A percentile compares a stretch with the other conserved stretches of the same genome.
Evolutionary conservation across 2,113 vertebrate genomes (phyloP).

Genomic region (Oreochromis aureus): DNA sequence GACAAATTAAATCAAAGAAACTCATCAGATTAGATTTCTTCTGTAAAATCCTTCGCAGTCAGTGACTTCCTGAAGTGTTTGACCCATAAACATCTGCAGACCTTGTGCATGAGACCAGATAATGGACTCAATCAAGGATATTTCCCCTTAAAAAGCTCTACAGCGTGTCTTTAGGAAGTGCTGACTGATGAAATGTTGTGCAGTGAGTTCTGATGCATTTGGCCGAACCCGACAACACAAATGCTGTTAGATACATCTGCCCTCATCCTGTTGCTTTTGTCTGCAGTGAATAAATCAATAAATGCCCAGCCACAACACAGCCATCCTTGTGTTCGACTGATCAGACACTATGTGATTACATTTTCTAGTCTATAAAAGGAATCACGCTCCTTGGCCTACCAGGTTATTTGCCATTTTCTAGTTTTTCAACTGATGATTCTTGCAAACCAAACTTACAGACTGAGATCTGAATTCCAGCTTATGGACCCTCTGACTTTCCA

Average conservation of each 20-base stretch:
- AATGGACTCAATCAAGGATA: neutral
- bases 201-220: neutral
- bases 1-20: neutral
- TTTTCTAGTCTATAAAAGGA: neutral
- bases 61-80: neutral
- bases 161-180: neutral
- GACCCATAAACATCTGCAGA: neutral
- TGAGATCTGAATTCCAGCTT: neutral
- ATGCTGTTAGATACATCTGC: neutral
- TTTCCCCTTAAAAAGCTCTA: neutral
- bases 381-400: neutral
- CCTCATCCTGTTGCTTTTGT: neutral
- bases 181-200: neutral
- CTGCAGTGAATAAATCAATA: neutral
- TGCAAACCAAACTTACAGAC: neutral
- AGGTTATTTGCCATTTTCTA: neutral
- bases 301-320: neutral
- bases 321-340: neutral
- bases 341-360: neutral
- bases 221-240: neutral
- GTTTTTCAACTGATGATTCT: neutral
- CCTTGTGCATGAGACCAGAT: neutral
- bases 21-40: neutral
- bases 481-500: neutral
- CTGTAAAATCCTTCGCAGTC: neutral